Base-by-base conservation (phyloP, 2,797 vertebrate species). In the Spea hammondii region DNA sequence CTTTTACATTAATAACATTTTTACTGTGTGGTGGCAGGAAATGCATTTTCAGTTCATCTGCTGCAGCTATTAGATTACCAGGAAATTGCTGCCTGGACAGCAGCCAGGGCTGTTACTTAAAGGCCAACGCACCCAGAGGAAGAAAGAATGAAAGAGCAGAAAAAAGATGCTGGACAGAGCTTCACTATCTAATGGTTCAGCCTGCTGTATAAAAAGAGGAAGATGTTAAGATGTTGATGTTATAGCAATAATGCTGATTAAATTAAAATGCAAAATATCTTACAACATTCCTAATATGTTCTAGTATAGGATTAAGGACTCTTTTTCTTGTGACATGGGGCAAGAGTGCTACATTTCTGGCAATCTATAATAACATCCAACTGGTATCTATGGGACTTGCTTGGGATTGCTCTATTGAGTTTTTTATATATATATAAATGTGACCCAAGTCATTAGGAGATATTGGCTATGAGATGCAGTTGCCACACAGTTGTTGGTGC, bases 1-100 rank as follows among this genome's bases (percentile, higher is more conserved):
- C 88, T 85, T 32, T 91, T 89, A 88, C 88, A 89, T 92, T 89
- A 92, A 91, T 91, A 87, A 91, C 86, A 89, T 82, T 89, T 89
- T 90, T 89, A 90, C 85, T 89, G 88, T 88, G 85, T 60, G 83
- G 88, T 89, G 88, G 88, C 89, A 93, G 92, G 90, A 93, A 92
- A 92, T 92, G 91, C 89, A 91, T 89, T 91, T 91, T 90, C 87
- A 87, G 88, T 88, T 91, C 89, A 90, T 90, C 89, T 88, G 87
- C 88, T 87, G 87, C 86, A 86, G 88, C 89, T 87, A 91, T 92
- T 91, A 86, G 89, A 89, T 91, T 91, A 89, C 89, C 86, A 86
- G 86, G 91, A 92, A 92, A 92, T 87, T 85, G 90, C 86, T 91
- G 85, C 80, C 83, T 88, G 91, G 91, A 86, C 49, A 79, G 74